Percentiles rank a stretch among this genome's conserved stretches.
phyloP scores from a whole-genome alignment of 2,888 invertebrate species.

The Strigamia crassipes region DNA sequence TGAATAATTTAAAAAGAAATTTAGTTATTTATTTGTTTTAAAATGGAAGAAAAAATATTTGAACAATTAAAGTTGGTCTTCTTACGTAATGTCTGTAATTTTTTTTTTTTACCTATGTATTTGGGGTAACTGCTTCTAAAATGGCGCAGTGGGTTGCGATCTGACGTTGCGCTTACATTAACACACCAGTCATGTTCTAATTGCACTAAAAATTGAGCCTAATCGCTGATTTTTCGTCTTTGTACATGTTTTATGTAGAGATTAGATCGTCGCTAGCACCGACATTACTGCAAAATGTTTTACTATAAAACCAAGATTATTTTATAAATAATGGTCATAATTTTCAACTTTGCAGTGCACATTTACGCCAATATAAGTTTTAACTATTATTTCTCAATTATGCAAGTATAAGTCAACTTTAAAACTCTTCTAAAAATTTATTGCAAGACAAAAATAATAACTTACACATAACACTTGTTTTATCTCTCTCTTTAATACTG shows the following conservation, averaged over 20 bases:
- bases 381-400: slow-evolving; percentile 2
- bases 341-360: not conserved
- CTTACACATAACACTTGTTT: not conserved
- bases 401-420: not conserved
- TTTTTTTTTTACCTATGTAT: too few species aligned
- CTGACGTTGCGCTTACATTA: not conserved
- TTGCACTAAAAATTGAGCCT: not conserved
- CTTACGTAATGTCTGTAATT: too few species aligned
- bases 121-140: not conserved
- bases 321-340: not conserved
- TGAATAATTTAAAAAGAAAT: too few species aligned
- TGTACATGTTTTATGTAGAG: not conserved
- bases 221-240: not conserved
- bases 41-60: too few species aligned
- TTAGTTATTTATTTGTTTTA: too few species aligned
- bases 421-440: not conserved
- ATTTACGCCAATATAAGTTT: not conserved
- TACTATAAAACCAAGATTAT: not conserved
- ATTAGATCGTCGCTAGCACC: not conserved
- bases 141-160: not conserved
- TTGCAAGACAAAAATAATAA: not conserved
- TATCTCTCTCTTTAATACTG: not conserved
- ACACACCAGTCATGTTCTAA: not conserved
- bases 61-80: too few species aligned
- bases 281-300: not conserved